Conservation (phyloP, 30 jellyfish, hydroid and myxozoan species). For the Hydractinia symbiolongicarpus region DNA sequence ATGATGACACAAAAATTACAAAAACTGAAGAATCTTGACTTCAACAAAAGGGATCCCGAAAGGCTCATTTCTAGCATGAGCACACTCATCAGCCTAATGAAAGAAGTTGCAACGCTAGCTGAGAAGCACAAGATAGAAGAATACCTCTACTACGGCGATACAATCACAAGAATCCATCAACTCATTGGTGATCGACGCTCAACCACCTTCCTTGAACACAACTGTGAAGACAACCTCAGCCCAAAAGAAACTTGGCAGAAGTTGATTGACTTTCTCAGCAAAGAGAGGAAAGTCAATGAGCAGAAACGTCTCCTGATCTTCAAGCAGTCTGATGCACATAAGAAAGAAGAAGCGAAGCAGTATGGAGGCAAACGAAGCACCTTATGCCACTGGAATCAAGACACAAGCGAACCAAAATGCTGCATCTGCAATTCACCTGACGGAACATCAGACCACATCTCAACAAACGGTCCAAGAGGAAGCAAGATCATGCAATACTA, state of each 20-base stretch:
- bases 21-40: not conserved
- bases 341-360: not conserved
- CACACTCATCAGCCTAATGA: slow-evolving; percentile 25
- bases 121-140: slow-evolving; percentile 23
- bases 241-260: slow-evolving; percentile 4
- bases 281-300: slow-evolving; percentile 7
- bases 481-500: not conserved
- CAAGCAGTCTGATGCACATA: not conserved
- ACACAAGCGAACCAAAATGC: slow-evolving; percentile 5
- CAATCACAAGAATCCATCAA: slow-evolving; percentile 3
- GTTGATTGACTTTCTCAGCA: slow-evolving; percentile 11
- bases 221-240: slow-evolving; percentile 11
- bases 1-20: slow-evolving; percentile 6
- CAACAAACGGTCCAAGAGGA: slow-evolving; percentile 16
- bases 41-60: slow-evolving; percentile 17
- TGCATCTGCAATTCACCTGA: slow-evolving; percentile 4
- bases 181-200: slow-evolving; percentile 11
- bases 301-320: slow-evolving; percentile 5
- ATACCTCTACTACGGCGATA: slow-evolving; percentile 8
- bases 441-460: slow-evolving; percentile 4
- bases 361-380: not conserved
- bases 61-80: not conserved
- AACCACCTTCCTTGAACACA: not conserved
- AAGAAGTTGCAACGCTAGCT: slow-evolving; percentile 15
- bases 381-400: slow-evolving; percentile 5